A percentile compares a stretch with the other conserved stretches of the same genome.
Evolutionary conservation across 2,113 vertebrate genomes (phyloP).

Genomic region (Albula glossodonta): DNA sequence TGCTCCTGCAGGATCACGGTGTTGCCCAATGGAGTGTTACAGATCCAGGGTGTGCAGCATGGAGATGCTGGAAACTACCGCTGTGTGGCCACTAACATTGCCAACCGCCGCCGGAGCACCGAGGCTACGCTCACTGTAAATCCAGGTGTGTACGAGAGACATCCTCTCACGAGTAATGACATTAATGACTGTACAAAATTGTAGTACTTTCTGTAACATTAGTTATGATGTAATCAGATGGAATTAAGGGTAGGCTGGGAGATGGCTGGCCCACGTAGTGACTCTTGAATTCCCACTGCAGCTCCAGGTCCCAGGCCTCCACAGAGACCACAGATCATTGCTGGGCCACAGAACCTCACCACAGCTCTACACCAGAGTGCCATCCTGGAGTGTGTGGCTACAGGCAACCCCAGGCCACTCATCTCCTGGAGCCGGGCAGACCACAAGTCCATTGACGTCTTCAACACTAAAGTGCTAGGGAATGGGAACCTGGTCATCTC

Average conservation of each 20-base stretch:
- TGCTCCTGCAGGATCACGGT: constrained; percentile 76
- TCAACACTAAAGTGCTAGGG: constrained; percentile 88
- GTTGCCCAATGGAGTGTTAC: constrained; percentile 87
- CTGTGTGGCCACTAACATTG: constrained; percentile 81
- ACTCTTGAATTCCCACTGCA: constrained; percentile 44
- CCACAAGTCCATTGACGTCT: constrained; percentile 93
- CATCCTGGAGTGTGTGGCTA: constrained; percentile 90
- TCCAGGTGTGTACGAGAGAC: constrained; percentile 71
- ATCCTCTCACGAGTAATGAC: not conserved
- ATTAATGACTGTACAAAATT: not conserved
- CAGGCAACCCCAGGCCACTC: constrained; percentile 88
- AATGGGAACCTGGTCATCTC: constrained; percentile 91
- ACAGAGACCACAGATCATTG: constrained; percentile 84
- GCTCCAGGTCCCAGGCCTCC: constrained; percentile 65
- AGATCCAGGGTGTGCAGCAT: constrained; percentile 82
- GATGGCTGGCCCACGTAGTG: not conserved
- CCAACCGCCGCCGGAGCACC: constrained; percentile 75
- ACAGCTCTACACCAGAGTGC: constrained; percentile 81
- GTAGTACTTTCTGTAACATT: not conserved
- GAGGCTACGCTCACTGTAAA: constrained; percentile 82
- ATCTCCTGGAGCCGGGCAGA: constrained; percentile 96
- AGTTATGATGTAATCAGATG: not conserved
- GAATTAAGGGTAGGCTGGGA: not conserved
- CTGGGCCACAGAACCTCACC: constrained; percentile 87
- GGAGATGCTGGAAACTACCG: constrained; percentile 85